phyloP scores from a whole-genome alignment of 2,113 vertebrate genomes.

The Corythaeola cristata region DNA sequence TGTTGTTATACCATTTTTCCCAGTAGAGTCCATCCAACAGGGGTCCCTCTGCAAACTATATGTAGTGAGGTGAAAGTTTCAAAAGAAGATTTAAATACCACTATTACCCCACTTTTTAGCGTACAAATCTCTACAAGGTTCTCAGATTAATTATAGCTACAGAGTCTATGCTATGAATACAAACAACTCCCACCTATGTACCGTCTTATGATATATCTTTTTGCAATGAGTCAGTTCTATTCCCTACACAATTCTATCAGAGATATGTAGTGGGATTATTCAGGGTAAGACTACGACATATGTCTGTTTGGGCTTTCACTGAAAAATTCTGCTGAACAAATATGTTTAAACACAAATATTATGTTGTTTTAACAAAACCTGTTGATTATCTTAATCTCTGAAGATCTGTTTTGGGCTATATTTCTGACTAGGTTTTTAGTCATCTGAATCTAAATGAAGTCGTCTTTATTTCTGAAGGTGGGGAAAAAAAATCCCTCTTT shows the following conservation, averaged over 20 bases:
- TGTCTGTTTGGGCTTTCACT: not conserved
- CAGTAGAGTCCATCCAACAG: conserved; percentile 75
- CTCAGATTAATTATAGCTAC: not conserved
- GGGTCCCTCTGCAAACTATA: conserved; percentile 71
- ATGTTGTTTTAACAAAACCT: not conserved
- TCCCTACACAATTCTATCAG: not conserved
- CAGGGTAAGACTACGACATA: not conserved
- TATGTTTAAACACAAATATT: not conserved
- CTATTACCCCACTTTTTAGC: not conserved
- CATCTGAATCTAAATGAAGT: not conserved
- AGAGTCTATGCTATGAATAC: not conserved
- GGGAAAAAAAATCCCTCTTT: too few relatives aligned
- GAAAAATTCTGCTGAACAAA: not conserved
- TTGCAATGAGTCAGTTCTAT: not conserved
- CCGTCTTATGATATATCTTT: not conserved
- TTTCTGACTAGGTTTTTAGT: not conserved
- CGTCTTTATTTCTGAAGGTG: not conserved
- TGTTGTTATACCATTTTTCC: conserved; percentile 52
- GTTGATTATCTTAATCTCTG: not conserved
- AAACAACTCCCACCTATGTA: not conserved
- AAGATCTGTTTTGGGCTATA: not conserved
- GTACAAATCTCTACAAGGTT: not conserved
- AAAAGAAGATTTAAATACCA: not conserved
- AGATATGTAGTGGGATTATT: not conserved
- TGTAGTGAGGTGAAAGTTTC: not conserved